Conservation (phyloP, 2,797 vertebrate genomes). For the Cuculus canorus region DNA sequence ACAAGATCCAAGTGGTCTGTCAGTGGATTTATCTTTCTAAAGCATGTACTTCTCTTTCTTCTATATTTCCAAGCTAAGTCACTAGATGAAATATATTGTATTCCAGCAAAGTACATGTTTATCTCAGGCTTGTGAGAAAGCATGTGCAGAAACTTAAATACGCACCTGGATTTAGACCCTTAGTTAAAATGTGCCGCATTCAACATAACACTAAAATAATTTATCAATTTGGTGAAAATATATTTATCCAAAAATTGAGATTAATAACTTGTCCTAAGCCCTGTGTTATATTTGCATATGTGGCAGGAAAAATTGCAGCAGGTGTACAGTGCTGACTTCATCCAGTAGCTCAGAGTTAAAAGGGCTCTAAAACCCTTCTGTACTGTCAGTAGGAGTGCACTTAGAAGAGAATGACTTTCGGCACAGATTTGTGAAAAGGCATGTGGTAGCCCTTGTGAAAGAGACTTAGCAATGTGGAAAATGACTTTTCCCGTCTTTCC, state of each 20-base stretch:
- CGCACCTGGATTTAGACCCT: not conserved
- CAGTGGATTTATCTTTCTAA: not conserved
- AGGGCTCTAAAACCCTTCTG: not conserved
- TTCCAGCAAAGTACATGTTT: not conserved
- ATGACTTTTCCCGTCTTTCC: not conserved
- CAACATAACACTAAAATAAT: not conserved
- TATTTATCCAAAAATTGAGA: not conserved
- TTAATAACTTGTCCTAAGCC: not conserved
- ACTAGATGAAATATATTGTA: not conserved
- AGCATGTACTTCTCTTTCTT: not conserved
- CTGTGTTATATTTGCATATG: not conserved
- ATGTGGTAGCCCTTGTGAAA: not conserved
- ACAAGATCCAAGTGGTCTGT: not conserved
- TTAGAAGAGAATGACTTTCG: not conserved
- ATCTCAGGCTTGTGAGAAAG: not conserved
- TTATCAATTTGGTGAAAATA: not conserved
- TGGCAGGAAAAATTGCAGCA: not conserved
- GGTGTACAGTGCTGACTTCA: not conserved
- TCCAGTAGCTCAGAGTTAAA: not conserved
- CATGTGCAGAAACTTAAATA: not conserved
- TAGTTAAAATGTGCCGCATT: not conserved
- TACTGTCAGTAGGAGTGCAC: not conserved
- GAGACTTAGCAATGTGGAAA: not conserved
- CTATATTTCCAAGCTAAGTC: not conserved
- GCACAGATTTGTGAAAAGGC: not conserved